phyloP scores from a whole-genome alignment of 2,888 invertebrate genomes.

The Ligdia adustata region DNA sequence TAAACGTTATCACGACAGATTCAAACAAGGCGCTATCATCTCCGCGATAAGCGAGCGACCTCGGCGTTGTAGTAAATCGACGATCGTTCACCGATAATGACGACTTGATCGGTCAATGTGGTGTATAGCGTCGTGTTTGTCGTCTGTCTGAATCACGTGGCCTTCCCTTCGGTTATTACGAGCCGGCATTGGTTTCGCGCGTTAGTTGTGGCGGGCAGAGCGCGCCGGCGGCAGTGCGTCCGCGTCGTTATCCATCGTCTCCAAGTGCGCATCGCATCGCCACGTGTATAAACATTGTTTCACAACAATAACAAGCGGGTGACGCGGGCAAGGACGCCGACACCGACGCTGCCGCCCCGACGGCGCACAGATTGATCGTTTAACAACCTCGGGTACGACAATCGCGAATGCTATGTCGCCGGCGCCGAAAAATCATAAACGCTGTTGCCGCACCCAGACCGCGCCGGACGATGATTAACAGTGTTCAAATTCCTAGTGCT shows the following conservation, averaged over 20 bases:
- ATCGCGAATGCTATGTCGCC: constrained; percentile 44
- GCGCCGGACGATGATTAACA: constrained; percentile 48
- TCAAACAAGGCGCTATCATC: constrained; percentile 21
- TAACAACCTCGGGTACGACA: constrained; percentile 46
- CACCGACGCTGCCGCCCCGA: constrained; percentile 51
- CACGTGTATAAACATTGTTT: constrained; percentile 82
- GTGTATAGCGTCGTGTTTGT: constrained; percentile 68
- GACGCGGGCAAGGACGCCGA: constrained; percentile 67
- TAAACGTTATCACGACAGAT: constrained; percentile 14
- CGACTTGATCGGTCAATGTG: constrained; percentile 58
- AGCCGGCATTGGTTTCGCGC: constrained; percentile 66
- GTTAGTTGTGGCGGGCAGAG: constrained; percentile 73
- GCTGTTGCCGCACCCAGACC: constrained; percentile 41
- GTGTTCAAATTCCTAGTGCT: constrained; percentile 46
- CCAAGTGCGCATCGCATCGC: constrained; percentile 66
- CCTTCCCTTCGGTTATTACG: constrained; percentile 71
- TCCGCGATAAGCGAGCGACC: constrained; percentile 31
- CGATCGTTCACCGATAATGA: constrained; percentile 57
- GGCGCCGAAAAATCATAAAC: constrained; percentile 49
- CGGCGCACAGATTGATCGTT: constrained; percentile 51
- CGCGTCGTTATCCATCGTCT: constrained; percentile 69
- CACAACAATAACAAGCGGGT: constrained; percentile 79
- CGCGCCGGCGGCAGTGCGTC: constrained; percentile 69
- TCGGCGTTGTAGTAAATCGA: constrained; percentile 38
- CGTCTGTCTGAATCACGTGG: constrained; percentile 80